phyloP scores from a whole-genome alignment of 2,888 invertebrate genomes.

The Actias luna region DNA sequence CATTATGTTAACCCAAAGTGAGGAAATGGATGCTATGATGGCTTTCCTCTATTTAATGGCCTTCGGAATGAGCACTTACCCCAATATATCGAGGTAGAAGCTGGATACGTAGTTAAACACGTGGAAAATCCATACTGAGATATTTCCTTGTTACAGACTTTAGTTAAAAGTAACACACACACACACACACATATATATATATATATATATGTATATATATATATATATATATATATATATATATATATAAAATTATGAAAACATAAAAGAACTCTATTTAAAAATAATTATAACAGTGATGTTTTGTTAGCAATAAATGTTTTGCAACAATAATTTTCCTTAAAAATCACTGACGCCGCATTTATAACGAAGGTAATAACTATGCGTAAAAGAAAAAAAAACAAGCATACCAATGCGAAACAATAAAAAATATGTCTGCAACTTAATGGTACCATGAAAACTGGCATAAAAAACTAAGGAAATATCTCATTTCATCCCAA shows the following conservation, averaged over 20 bases:
- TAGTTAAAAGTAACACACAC: background rate
- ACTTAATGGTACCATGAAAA: background rate
- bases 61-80: constrained; percentile 47
- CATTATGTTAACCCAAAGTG: constrained; percentile 45
- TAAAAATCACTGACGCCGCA: background rate
- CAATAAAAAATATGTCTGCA: background rate
- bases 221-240: too few species aligned
- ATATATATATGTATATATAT: too few species aligned
- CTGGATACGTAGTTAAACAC: constrained; percentile 17
- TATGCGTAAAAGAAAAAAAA: background rate
- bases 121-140: constrained; percentile 18
- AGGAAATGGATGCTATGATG: constrained; percentile 51
- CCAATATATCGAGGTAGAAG: constrained; percentile 42
- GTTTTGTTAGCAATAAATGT: too few species aligned
- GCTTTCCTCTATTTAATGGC: constrained; percentile 51
- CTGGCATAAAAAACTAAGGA: constrained; percentile 9
- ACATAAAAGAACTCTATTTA: too few species aligned
- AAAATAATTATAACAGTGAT: too few species aligned
- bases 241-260: too few species aligned
- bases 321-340: background rate
- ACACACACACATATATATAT: too few species aligned
- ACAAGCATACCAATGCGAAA: background rate
- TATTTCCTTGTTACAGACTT: background rate
- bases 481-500: constrained; percentile 23
- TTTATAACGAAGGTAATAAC: constrained; percentile 4